Base-by-base conservation (phyloP, 2,797 vertebrate genomes). In the Margarornis squamiger region DNA sequence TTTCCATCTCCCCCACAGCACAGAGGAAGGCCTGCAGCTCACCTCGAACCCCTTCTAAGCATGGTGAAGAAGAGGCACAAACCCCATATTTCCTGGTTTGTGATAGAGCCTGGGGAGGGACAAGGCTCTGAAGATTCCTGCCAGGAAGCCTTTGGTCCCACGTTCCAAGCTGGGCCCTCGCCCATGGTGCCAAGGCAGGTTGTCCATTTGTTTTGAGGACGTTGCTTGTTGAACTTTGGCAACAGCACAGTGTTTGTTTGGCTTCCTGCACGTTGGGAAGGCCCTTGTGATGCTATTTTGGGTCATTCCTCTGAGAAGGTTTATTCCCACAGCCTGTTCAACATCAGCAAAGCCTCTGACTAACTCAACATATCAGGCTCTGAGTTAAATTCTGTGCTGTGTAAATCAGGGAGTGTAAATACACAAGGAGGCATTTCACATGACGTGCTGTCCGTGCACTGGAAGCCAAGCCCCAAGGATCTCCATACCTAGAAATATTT, bases 361-460 rank as follows among this genome's bases (percentile, higher is more conserved):
- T 36, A 49, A 43, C 55, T 15, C 34, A 54, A 16, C 14, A 34
- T 5, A 38, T 21, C 48, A 74, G 30, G 36, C 21, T n/a, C 52
- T 55, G 17, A 15, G 16, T 59, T 41, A 55, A 66, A 65, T 26
- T 41, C 45, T 41, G 6, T 0, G 0, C 72, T 57, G 46, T 12
- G 26, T 13, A 14, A 52, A 22, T 32, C 59, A 66, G 19, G 52
- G 75, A 10, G 2, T 27, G 17, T n/a, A 62, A 93, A 76, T 4
- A 38, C 5, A 4, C 14, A 26, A 21, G 34, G 43, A 22, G 12
- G 9, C 13, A n/a, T 76, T 70, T 51, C 34, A 13, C 1, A 3
- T 46, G 12, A 4, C 2, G 0, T 10, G 10, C 26, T 39, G 20
- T 20, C 10, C 23, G 7, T 34, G 22, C 7, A 0, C 38, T 72